Evolutionary conservation across 2,888 invertebrate genomes (phyloP).

Genomic region (Euplagia quadripunctaria): DNA sequence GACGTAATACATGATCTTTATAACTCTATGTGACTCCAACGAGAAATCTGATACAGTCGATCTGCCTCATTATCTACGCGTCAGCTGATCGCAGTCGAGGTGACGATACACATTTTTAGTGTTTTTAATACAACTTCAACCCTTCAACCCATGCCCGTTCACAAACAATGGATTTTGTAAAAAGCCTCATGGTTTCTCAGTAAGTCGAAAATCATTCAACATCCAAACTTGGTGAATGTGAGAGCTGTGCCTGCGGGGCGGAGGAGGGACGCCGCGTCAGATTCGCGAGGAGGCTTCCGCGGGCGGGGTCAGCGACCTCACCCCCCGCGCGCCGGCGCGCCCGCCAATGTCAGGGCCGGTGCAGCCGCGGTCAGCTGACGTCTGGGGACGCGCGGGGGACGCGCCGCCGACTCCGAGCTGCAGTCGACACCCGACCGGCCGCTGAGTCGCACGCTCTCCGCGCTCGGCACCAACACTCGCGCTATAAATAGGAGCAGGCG

Average conservation of each 20-base stretch:
- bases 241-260: slow-evolving; percentile 55
- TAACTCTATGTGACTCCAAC: neutral
- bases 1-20: neutral
- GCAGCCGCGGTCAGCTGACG: slow-evolving; percentile 87
- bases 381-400: slow-evolving; percentile 86
- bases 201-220: slow-evolving; percentile 69
- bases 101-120: neutral
- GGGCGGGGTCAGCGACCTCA: slow-evolving; percentile 84
- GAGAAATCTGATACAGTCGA: neutral
- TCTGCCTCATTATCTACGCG: neutral
- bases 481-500: slow-evolving; percentile 76
- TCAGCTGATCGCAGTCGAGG: neutral
- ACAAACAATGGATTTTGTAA: slow-evolving; percentile 28
- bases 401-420: slow-evolving; percentile 73
- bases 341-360: slow-evolving; percentile 87
- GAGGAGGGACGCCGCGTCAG: slow-evolving; percentile 62
- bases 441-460: slow-evolving; percentile 69
- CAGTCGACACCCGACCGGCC: slow-evolving; percentile 79
- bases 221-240: slow-evolving; percentile 72
- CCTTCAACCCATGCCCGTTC: slow-evolving; percentile 1
- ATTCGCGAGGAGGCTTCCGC: slow-evolving; percentile 84
- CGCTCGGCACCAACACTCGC: slow-evolving; percentile 57
- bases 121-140: slow-evolving; percentile 4
- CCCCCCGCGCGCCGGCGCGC: slow-evolving; percentile 80
- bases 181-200: slow-evolving; percentile 26